A percentile compares a stretch with the other conserved stretches of the same genome.
These are phyloP conservation scores for Callionymus lyra DNA, from an alignment of 2,113 vertebrate species.

Conservation along the genomic window DNA sequence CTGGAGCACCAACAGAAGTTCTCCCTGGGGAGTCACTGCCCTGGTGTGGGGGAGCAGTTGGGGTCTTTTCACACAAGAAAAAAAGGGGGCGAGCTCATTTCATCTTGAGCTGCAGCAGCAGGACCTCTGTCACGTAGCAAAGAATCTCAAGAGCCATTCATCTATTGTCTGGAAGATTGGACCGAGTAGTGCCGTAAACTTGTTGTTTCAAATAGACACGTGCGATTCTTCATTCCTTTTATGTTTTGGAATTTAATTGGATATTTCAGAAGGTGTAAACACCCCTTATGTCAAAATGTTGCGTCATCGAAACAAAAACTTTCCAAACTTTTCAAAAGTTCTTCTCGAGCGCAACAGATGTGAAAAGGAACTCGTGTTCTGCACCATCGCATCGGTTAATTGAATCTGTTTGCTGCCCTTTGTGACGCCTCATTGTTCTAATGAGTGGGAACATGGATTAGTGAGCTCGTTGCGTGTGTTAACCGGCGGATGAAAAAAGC, in stretches of 20 bases:
- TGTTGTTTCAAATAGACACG: constrained; percentile 29
- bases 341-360: constrained; percentile 5
- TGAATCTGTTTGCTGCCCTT: constrained; percentile 47
- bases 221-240: no score
- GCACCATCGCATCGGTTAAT: constrained; percentile 52
- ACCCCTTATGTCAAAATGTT: no score
- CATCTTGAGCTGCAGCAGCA: constrained; percentile 60
- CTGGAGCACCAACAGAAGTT: constrained; percentile 65
- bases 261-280: no score
- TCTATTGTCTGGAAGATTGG: constrained; percentile 51
- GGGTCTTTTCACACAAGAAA: constrained; percentile 61
- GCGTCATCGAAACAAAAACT: neutral
- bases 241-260: constrained; percentile 22
- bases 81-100: constrained; percentile 60
- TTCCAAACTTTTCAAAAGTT: constrained; percentile 14
- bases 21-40: constrained; percentile 62
- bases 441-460: constrained; percentile 65
- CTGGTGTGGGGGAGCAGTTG: constrained; percentile 42
- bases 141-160: constrained; percentile 57
- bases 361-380: constrained; percentile 46
- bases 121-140: constrained; percentile 56
- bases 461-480: constrained; percentile 55
- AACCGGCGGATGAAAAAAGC: constrained; percentile 64
- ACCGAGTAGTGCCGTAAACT: constrained; percentile 56
- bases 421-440: constrained; percentile 56